Evolutionary conservation across 2,797 vertebrate genomes (phyloP), one percentile per base, ranked within the genome.

Genomic region (Enoplosus armatus): DNA sequence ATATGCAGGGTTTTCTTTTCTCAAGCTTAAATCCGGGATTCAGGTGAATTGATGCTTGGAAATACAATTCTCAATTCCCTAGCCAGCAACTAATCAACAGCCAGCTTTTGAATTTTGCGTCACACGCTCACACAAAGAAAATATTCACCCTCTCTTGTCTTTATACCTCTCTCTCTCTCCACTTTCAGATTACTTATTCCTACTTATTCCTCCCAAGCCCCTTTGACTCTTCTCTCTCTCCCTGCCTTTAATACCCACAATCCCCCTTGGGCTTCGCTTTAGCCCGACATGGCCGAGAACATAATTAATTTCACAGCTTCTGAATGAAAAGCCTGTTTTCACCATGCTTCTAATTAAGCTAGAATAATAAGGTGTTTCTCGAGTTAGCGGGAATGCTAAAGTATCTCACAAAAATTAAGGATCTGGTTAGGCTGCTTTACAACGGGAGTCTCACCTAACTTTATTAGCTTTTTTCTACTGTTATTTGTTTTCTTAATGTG

Each of bases 261-360:
- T 90, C 87, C 87, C 90, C 85, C 83, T 83, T 75, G 89, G 92
- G 91, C 89, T 80, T 89, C 37, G 39, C 87, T 89, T 89, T 90
- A 90, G 90, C 82, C 87, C 61, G 71, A 93, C 92, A 93, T 87
- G 89, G 88, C 84, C 74, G 75, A 83, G 85, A 87, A 90, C 91
- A 89, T 93, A 93, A 94, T 94, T 92, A 90, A 94, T 93, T 92
- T 91, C 89, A 85, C 87, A 87, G 82, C 83, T 88, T 93, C 85
- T 90, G 89, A 93, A 92, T 91, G 88, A 91, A 94, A 94, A 92
- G 78, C 76, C 79, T 85, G 80, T 89, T 93, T 94, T 88, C 76
- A 43, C 86, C 80, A 80, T 73, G 80, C 81, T 86, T 90, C 90
- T 92, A 92, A 93, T 94, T 92, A 93, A 90, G 89, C 60, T 74